Conservation (phyloP, 2,113 vertebrate genomes). For the Apistogramma diplotaenia region DNA sequence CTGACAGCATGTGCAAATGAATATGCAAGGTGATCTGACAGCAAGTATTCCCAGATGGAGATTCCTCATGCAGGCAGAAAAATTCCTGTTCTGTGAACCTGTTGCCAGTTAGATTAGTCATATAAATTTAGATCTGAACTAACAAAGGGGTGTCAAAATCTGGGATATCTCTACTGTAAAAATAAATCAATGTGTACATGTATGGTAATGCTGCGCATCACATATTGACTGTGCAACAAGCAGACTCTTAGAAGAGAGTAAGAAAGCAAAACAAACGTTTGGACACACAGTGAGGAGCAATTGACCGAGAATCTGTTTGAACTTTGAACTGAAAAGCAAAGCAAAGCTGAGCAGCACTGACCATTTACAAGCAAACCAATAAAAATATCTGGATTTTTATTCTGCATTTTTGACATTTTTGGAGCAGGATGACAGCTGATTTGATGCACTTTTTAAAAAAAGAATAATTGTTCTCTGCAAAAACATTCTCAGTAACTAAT, state of each 20-base stretch:
- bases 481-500: not conserved
- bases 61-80: not conserved
- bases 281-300: not conserved
- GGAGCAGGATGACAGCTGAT: not conserved
- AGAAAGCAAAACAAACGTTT: not conserved
- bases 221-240: not conserved
- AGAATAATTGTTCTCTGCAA: not conserved
- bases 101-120: not conserved
- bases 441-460: no score
- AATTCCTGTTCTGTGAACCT: not conserved
- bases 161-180: rapidly evolving
- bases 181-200: not conserved
- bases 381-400: no score
- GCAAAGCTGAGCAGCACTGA: not conserved
- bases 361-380: not conserved
- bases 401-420: not conserved
- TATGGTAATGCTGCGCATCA: not conserved
- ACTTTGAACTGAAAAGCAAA: not conserved
- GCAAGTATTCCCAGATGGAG: not conserved
- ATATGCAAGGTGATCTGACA: not conserved
- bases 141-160: not conserved
- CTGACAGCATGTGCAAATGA: not conserved
- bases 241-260: not conserved
- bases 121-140: not conserved
- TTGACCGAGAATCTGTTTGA: not conserved